Evolutionary conservation across 2,888 invertebrate genomes (phyloP).

Genomic region (Acleris laterana): DNA sequence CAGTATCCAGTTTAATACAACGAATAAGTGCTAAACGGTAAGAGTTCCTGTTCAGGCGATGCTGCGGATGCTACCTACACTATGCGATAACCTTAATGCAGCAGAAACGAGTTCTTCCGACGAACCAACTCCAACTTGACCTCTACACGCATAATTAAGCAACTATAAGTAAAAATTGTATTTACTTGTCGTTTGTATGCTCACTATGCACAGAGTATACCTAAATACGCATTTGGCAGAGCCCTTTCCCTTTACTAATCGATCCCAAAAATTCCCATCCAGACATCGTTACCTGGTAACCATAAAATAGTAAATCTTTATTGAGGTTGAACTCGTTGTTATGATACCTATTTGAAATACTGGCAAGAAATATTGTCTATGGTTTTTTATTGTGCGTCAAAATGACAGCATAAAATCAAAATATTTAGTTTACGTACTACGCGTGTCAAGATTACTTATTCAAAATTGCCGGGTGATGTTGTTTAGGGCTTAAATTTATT

Average conservation of each 20-base stretch:
- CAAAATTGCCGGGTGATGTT: constrained; percentile 27
- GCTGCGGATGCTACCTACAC: no score
- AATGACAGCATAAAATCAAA: constrained; percentile 9
- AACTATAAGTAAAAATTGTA: no score
- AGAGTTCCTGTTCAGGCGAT: no score
- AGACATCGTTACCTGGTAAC: constrained; percentile 9
- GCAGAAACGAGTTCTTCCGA: no score
- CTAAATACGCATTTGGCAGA: no score
- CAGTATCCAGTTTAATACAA: no score
- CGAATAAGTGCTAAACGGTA: no score
- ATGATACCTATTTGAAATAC: constrained; percentile 21
- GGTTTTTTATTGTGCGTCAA: background rate
- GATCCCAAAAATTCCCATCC: background rate
- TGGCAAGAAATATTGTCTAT: background rate
- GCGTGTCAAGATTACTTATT: constrained; percentile 4
- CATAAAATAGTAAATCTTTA: background rate
- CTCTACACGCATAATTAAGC: no score
- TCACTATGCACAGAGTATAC: no score
- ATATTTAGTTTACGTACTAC: background rate
- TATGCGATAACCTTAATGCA: no score
- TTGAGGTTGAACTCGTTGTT: constrained; percentile 18
- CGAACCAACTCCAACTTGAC: no score
- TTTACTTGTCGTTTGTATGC: no score
- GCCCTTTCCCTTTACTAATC: background rate
- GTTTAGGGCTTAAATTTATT: constrained; percentile 9